Conservation (phyloP, 64 coral and sea anemone species). For the Cladopsammia gracilis region DNA sequence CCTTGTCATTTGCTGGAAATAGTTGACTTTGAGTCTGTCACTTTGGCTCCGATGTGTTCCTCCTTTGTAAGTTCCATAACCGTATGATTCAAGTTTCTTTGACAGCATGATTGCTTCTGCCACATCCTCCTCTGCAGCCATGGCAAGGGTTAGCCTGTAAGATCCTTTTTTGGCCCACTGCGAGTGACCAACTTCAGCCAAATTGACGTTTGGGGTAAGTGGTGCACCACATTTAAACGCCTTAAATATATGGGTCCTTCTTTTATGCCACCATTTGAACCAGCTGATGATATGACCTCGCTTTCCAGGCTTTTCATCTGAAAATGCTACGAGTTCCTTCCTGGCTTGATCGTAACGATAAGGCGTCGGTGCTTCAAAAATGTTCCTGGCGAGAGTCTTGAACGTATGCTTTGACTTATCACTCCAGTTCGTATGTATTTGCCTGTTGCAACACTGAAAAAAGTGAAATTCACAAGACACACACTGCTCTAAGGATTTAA, state of each 20-base stretch:
- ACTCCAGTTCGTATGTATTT: conserved; percentile 31
- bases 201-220: conserved; percentile 52
- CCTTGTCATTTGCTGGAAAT: conserved; percentile 34
- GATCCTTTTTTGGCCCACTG: conserved; percentile 62
- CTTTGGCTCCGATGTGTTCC: conserved; percentile 35
- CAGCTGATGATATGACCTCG: conserved; percentile 50
- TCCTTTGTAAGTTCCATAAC: conserved; percentile 38
- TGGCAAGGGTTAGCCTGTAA: conserved; percentile 50
- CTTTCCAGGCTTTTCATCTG: conserved; percentile 53
- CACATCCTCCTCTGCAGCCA: conserved; percentile 57
- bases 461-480: conserved; percentile 70
- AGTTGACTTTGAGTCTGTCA: conserved; percentile 24
- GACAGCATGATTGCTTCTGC: conserved; percentile 44
- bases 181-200: conserved; percentile 66
- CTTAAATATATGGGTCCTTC: conserved; percentile 63
- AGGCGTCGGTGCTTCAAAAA: conserved; percentile 29
- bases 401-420: conserved; percentile 60
- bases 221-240: conserved; percentile 66
- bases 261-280: conserved; percentile 76
- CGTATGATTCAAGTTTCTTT: conserved; percentile 26
- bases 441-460: conserved; percentile 58
- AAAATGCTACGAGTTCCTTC: conserved; percentile 51
- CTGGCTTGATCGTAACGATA: conserved; percentile 40
- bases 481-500: conserved; percentile 45
- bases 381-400: conserved; percentile 53